Evolutionary conservation across 1,140 invertebrate genomes (phyloP).

Genomic region (Heterodera carotae): DNA sequence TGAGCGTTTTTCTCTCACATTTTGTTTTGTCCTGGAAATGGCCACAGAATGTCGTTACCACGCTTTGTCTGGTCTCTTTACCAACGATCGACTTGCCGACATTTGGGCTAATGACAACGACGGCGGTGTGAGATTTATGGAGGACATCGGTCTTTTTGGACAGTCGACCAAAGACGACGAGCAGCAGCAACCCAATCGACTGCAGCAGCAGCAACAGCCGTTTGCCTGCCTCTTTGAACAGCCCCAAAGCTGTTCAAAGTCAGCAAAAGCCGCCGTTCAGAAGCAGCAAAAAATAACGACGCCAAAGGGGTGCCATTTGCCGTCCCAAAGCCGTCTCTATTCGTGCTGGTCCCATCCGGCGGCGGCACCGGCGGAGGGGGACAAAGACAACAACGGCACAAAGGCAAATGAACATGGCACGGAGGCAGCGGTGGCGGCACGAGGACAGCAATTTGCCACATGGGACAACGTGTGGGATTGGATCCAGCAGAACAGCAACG

Average conservation of each 20-base stretch:
- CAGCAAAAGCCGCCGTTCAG: neutral
- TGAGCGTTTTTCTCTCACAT: too few relatives aligned
- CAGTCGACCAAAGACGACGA: neutral
- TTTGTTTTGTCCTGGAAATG: neutral
- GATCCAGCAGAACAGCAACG: constrained; percentile 12
- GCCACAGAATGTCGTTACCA: constrained; percentile 11
- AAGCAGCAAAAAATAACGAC: neutral
- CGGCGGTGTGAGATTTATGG: neutral
- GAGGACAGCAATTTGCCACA: neutral
- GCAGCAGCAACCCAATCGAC: neutral
- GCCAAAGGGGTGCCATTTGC: neutral
- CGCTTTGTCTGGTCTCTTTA: constrained; percentile 8
- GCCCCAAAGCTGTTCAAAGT: neutral
- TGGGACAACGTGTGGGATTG: constrained; percentile 32
- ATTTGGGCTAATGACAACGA: constrained; percentile 4
- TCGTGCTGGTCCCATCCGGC: constrained; percentile 24
- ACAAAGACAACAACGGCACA: constrained; percentile 11
- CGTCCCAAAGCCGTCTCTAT: constrained; percentile 23
- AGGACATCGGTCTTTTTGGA: neutral
- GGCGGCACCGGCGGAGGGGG: too few relatives aligned
- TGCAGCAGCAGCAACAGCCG: neutral
- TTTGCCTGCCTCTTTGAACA: constrained; percentile 8
- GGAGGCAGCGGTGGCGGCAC: neutral
- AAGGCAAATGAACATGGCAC: constrained; percentile 8
- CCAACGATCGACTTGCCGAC: constrained; percentile 19